Percentiles rank a stretch among this genome's conserved stretches.
Evolutionary conservation across 2,888 invertebrate species (phyloP).

Genomic region (Ophion obscuratus): DNA sequence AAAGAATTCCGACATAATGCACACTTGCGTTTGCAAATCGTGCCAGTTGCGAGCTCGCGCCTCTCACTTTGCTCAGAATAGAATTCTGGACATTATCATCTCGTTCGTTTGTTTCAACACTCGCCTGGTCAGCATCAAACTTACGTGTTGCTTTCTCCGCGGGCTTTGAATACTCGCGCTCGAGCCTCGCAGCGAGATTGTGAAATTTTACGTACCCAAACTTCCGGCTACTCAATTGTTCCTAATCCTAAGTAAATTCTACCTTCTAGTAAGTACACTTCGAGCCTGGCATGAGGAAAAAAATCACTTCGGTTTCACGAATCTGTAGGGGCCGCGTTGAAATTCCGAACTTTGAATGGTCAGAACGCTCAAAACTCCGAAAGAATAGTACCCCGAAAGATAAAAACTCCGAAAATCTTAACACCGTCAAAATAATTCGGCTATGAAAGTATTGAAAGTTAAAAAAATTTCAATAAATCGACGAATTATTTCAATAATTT

Average conservation of each 20-base stretch:
- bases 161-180: neutral
- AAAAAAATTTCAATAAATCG: too few species aligned
- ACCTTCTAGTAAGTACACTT: neutral
- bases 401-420: too few species aligned
- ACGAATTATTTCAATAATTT: too few species aligned
- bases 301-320: neutral
- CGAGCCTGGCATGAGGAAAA: neutral
- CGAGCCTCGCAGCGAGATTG: neutral
- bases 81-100: constrained; percentile 32
- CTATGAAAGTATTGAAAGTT: too few species aligned
- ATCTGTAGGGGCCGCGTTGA: neutral
- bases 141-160: constrained; percentile 10
- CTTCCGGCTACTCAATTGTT: neutral
- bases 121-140: constrained; percentile 27
- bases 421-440: too few species aligned
- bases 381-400: too few species aligned
- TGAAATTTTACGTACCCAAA: neutral
- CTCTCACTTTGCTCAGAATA: constrained; percentile 27
- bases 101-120: constrained; percentile 27
- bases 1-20: constrained; percentile 4
- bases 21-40: neutral
- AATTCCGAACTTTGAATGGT: too few species aligned
- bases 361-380: too few species aligned
- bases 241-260: neutral
- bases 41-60: constrained; percentile 1